These are phyloP conservation scores for Pachycephala philippinensis DNA, from an alignment of 2,113 vertebrate species.

Conservation along the genomic window DNA sequence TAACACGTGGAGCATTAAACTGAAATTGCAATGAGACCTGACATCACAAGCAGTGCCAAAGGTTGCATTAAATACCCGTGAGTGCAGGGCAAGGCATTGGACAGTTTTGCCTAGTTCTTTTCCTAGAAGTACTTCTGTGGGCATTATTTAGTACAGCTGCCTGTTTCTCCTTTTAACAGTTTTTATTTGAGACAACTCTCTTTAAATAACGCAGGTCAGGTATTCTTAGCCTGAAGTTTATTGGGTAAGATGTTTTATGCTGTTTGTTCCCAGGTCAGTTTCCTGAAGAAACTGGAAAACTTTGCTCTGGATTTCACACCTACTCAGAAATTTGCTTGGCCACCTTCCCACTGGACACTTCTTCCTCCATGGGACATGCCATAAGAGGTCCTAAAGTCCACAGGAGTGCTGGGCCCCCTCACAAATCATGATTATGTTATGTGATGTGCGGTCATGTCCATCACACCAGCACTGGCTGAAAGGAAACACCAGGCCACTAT, in stretches of 20 bases:
- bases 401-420: background rate
- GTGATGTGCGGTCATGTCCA: fast-evolving
- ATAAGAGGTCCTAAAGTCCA: background rate
- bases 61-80: background rate
- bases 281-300: background rate
- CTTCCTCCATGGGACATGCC: fast-evolving
- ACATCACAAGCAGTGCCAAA: background rate
- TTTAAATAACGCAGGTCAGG: background rate
- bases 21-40: background rate
- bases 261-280: background rate
- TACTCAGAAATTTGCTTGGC: background rate
- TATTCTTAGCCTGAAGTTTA: background rate
- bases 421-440: background rate
- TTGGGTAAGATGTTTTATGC: background rate
- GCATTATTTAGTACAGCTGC: background rate
- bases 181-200: background rate
- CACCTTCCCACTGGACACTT: background rate
- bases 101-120: background rate
- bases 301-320: background rate
- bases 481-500: background rate
- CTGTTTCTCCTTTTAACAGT: background rate
- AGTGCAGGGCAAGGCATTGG: background rate
- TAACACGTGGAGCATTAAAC: background rate
- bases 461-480: background rate
- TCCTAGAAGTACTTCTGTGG: background rate